Evolutionary conservation across 2,797 vertebrate species (phyloP).

Genomic region (Notamacropus eugenii): DNA sequence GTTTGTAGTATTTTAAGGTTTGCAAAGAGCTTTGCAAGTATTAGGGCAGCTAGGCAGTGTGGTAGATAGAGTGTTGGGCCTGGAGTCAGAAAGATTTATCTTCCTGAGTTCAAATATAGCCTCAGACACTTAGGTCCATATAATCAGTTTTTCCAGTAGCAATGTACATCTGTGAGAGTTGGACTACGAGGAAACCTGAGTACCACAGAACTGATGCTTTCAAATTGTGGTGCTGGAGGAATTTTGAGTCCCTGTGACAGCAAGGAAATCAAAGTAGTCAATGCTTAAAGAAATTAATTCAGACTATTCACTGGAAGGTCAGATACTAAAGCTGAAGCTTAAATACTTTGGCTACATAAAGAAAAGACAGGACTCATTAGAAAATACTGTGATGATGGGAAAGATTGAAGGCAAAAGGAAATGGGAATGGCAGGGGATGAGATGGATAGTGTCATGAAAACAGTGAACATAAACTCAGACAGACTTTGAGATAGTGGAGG

Average conservation of each 20-base stretch:
- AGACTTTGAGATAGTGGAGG: not conserved
- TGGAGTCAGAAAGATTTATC: not conserved
- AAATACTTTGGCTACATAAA: not conserved
- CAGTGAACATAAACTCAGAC: not conserved
- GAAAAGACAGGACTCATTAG: not conserved
- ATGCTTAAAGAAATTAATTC: not conserved
- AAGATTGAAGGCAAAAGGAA: not conserved
- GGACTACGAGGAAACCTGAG: not conserved
- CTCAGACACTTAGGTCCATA: not conserved
- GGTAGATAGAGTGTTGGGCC: not conserved
- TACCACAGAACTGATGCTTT: not conserved
- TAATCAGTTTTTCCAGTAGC: not conserved
- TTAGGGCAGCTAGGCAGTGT: not conserved
- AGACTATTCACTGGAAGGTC: not conserved
- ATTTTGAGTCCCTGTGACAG: not conserved
- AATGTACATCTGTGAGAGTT: not conserved
- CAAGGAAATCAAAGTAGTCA: not conserved
- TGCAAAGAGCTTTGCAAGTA: not conserved
- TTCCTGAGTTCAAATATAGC: not conserved
- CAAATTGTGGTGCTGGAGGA: not conserved
- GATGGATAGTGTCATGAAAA: not conserved
- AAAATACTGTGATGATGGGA: not conserved
- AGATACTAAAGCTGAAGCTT: not conserved
- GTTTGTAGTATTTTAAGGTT: not conserved
- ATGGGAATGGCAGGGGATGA: not conserved